Percentiles rank a stretch among this genome's conserved stretches.
Evolutionary conservation across 2,113 vertebrate species (phyloP).

Genomic region (Piliocolobus tephrosceles): DNA sequence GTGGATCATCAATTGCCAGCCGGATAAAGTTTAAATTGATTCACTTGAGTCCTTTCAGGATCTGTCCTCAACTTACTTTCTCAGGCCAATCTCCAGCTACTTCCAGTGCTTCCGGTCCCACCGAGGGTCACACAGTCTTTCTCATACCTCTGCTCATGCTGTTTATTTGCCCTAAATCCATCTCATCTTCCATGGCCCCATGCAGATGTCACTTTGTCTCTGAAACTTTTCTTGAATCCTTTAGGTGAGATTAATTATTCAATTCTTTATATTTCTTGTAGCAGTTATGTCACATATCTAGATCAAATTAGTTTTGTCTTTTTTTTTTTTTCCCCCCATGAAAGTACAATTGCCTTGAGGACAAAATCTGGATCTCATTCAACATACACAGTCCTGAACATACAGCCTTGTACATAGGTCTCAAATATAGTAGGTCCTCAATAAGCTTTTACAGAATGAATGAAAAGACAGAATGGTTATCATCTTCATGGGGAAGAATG

Average conservation of each 20-base stretch:
- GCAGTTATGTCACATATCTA: neutral
- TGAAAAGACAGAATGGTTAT: neutral
- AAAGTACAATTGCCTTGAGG: neutral
- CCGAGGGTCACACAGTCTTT: neutral
- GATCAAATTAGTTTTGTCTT: neutral
- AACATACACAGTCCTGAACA: neutral
- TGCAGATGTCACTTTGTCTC: neutral
- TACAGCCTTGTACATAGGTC: neutral
- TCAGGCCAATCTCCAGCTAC: neutral
- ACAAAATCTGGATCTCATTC: neutral
- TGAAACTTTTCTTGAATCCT: neutral
- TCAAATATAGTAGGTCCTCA: neutral
- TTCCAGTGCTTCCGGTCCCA: neutral
- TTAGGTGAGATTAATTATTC: neutral
- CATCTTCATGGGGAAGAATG: neutral
- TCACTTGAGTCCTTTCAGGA: neutral
- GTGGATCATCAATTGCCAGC: neutral
- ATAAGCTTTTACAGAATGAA: neutral
- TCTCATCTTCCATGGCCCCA: neutral
- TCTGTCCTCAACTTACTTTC: neutral
- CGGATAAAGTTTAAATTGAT: neutral
- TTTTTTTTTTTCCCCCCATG: neutral
- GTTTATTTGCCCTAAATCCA: neutral
- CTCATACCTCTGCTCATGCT: neutral
- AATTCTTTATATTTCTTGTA: neutral